Evolutionary conservation across 2,113 vertebrate genomes (phyloP).

Genomic region (Sceloporus undulatus): DNA sequence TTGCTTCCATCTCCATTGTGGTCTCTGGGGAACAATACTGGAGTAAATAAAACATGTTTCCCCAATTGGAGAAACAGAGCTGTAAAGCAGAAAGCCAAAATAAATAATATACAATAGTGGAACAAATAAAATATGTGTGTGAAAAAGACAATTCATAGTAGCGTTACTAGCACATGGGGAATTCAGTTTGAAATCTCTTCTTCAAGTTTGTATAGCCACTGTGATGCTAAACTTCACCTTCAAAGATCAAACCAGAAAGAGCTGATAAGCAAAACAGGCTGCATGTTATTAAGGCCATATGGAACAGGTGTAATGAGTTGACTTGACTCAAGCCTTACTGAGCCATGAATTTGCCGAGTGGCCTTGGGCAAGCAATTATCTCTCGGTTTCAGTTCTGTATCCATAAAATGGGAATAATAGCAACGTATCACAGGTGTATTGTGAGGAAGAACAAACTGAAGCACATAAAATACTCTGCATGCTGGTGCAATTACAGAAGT

Average conservation of each 20-base stretch:
- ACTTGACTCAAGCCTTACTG: neutral
- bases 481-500: neutral
- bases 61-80: conserved; percentile 43
- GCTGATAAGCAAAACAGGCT: neutral
- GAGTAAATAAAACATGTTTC: conserved; percentile 53
- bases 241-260: conserved; percentile 51
- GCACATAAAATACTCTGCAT: neutral
- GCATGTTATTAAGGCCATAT: neutral
- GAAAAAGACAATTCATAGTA: conserved; percentile 53
- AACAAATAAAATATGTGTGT: too few relatives aligned
- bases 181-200: conserved; percentile 30
- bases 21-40: conserved; percentile 52
- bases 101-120: conserved; percentile 69
- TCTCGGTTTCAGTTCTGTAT: neutral
- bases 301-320: neutral
- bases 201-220: conserved; percentile 59
- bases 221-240: conserved; percentile 40
- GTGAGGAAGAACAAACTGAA: neutral
- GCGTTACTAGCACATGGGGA: conserved; percentile 50
- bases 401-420: conserved; percentile 16
- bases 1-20: conserved; percentile 36
- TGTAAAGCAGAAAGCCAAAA: conserved; percentile 55
- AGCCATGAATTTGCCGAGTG: neutral
- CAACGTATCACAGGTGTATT: neutral
- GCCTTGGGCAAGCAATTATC: neutral